phyloP scores from a whole-genome alignment of 2,113 vertebrate species.

The Vulpes vulpes region DNA sequence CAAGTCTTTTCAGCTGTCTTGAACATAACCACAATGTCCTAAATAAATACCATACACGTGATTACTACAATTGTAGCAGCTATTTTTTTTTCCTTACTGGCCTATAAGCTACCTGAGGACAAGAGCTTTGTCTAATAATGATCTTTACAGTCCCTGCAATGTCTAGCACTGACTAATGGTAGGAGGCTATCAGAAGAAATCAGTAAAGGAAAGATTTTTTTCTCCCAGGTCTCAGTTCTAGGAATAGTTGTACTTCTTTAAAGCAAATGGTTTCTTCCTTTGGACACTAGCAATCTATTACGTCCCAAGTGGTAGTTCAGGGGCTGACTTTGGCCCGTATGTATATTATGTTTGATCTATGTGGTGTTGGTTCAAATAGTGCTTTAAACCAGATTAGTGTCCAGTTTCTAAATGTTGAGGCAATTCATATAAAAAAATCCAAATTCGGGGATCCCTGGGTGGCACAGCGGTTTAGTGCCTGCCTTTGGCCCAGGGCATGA shows the following conservation, averaged over 20 bases:
- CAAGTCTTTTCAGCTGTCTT: neutral
- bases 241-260: neutral
- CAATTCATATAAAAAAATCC: conserved; percentile 15
- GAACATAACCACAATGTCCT: neutral
- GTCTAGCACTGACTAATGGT: neutral
- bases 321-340: neutral
- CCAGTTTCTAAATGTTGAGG: conserved; percentile 30
- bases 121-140: neutral
- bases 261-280: neutral
- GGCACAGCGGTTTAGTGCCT: too few species aligned
- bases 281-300: neutral
- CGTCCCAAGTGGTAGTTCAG: neutral
- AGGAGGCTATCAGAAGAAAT: neutral
- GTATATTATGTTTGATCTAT: neutral
- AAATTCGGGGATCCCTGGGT: neutral
- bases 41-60: neutral
- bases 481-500: too few species aligned
- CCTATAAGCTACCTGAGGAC: neutral
- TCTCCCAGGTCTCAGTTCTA: conserved; percentile 1
- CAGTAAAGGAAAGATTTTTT: neutral
- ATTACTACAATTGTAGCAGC: neutral
- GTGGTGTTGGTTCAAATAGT: neutral
- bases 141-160: neutral
- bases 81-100: neutral
- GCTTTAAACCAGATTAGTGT: conserved; percentile 23